Percentiles rank a stretch among this genome's conserved stretches.
These are phyloP conservation scores for Solea solea DNA, from an alignment of 2,113 vertebrate genomes.

Conservation along the genomic window DNA sequence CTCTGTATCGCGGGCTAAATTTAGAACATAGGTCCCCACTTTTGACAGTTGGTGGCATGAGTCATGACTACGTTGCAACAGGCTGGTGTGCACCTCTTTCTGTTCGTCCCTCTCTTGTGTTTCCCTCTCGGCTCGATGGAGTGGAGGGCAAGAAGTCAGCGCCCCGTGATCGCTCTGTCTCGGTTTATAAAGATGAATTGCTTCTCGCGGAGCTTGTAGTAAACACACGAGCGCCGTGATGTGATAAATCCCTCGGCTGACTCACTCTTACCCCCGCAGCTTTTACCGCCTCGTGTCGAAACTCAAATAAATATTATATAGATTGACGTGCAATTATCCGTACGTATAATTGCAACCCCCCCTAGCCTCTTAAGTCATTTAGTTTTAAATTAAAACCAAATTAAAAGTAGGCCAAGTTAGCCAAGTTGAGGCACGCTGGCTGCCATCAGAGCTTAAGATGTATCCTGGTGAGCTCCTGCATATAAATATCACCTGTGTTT, in stretches of 20 bases:
- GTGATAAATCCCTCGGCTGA: slow-evolving; percentile 12
- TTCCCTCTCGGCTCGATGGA: slow-evolving; percentile 19
- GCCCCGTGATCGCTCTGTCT: slow-evolving; percentile 43
- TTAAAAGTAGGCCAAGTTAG: background rate
- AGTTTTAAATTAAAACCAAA: slow-evolving; percentile 8
- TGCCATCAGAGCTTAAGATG: slow-evolving; percentile 4
- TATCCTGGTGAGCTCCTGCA: slow-evolving; percentile 13
- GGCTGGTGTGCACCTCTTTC: slow-evolving; percentile 44
- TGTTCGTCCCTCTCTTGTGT: slow-evolving; percentile 22
- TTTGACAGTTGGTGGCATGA: slow-evolving; percentile 72
- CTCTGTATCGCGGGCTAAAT: slow-evolving; percentile 63
- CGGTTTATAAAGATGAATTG: slow-evolving; percentile 36
- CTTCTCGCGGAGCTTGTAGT: slow-evolving; percentile 20
- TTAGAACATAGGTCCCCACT: slow-evolving; percentile 59
- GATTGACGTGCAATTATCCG: background rate
- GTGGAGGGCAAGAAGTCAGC: slow-evolving; percentile 28
- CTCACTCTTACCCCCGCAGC: slow-evolving; percentile 4
- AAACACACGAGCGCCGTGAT: slow-evolving; percentile 24
- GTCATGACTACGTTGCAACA: slow-evolving; percentile 57
- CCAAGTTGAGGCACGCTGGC: slow-evolving; percentile 1
- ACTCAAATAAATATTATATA: background rate
- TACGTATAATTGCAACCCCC: background rate
- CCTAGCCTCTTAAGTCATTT: slow-evolving; percentile 9
- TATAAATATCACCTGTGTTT: slow-evolving; percentile 44
- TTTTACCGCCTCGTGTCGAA: slow-evolving; percentile 11